phyloP scores from a whole-genome alignment of 2,113 vertebrate genomes.

The Scomber scombrus region DNA sequence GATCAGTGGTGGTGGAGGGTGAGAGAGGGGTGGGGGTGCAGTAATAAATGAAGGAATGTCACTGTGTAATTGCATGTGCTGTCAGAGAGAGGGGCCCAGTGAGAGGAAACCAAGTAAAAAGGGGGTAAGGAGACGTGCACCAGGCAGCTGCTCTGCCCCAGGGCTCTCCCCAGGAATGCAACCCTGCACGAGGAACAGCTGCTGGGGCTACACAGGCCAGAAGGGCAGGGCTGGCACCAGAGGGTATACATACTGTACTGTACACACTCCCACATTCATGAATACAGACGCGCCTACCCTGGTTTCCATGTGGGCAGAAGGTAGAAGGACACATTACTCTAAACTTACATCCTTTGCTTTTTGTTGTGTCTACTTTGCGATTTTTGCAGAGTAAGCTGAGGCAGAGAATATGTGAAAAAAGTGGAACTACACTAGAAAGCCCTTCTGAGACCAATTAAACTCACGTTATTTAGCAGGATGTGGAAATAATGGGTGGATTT shows the following conservation, averaged over 20 bases:
- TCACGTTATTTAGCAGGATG: slow-evolving; percentile 42
- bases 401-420: slow-evolving; percentile 16
- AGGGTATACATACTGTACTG: slow-evolving; percentile 58
- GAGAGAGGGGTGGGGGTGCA: slow-evolving; percentile 24
- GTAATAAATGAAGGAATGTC: slow-evolving; percentile 83
- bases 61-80: slow-evolving; percentile 74
- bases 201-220: slow-evolving; percentile 66
- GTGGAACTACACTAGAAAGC: slow-evolving; percentile 15
- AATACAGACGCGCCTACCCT: background rate
- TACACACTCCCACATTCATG: slow-evolving; percentile 27
- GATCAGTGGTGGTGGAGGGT: background rate
- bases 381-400: slow-evolving; percentile 31
- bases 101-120: slow-evolving; percentile 48
- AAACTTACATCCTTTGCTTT: slow-evolving; percentile 7
- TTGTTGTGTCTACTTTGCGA: slow-evolving; percentile 6
- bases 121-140: slow-evolving; percentile 61
- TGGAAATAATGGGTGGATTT: slow-evolving; percentile 42
- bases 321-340: background rate
- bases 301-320: background rate
- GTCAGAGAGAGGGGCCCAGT: slow-evolving; percentile 67
- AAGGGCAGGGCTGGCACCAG: slow-evolving; percentile 68
- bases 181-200: slow-evolving; percentile 76
- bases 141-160: slow-evolving; percentile 80
- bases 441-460: slow-evolving; percentile 19
- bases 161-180: slow-evolving; percentile 84